These are phyloP conservation scores for Chelonus formosanus DNA, from an alignment of 2,888 invertebrate genomes.

Conservation along the genomic window DNA sequence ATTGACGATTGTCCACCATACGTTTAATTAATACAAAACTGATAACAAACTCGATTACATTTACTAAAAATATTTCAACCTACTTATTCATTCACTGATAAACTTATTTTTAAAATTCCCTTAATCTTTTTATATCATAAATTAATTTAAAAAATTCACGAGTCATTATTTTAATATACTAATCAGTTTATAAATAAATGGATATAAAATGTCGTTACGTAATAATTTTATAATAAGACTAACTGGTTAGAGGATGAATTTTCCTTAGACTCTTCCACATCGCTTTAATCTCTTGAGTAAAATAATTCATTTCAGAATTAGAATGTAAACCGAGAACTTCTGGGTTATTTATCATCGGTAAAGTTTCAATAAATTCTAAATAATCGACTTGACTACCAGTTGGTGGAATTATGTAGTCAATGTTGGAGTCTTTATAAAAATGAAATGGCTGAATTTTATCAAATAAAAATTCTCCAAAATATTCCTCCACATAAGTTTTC, in stretches of 20 bases:
- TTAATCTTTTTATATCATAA: too few relatives aligned
- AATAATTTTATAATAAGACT: background rate
- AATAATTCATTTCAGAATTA: constrained; percentile 96
- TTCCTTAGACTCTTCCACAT: constrained; percentile 89
- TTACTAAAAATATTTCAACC: too few relatives aligned
- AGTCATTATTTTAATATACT: too few relatives aligned
- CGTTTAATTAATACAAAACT: too few relatives aligned
- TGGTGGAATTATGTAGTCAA: constrained; percentile 82
- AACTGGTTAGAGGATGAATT: constrained; percentile 89
- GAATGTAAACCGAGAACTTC: constrained; percentile 93
- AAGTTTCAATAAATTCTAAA: constrained; percentile 76
- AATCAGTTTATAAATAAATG: too few relatives aligned
- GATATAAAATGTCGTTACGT: too few relatives aligned
- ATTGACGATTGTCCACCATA: too few relatives aligned
- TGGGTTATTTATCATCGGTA: constrained; percentile 86
- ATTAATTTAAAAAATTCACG: too few relatives aligned
- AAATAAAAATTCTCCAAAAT: constrained; percentile 93
- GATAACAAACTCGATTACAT: too few relatives aligned
- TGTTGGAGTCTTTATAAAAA: constrained; percentile 79
- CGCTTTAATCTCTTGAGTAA: constrained; percentile 84
- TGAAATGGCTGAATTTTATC: constrained; percentile 91
- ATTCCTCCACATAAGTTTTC: constrained; percentile 90
- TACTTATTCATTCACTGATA: too few relatives aligned
- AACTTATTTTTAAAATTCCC: too few relatives aligned
- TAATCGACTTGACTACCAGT: constrained; percentile 75